phyloP scores from a whole-genome alignment of 2,113 vertebrate species.

The Lates calcarifer region DNA sequence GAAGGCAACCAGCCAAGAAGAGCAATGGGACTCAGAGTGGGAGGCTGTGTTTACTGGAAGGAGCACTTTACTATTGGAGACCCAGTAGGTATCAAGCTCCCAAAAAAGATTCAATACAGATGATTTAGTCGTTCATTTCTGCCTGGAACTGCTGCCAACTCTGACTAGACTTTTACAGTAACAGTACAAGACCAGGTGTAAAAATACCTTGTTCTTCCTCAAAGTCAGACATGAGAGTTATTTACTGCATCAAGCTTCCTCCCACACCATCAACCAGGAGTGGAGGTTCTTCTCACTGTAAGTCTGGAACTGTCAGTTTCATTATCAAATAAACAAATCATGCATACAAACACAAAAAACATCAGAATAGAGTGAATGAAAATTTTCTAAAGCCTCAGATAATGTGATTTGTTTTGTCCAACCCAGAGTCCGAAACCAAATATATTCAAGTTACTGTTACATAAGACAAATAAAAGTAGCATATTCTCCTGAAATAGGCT shows the following conservation, averaged over 20 bases:
- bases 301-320: not conserved
- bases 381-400: too few relatives aligned
- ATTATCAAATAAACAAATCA: not conserved
- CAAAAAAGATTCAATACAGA: not conserved
- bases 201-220: not conserved
- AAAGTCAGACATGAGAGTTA: not conserved
- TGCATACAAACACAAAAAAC: too few relatives aligned
- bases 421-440: too few relatives aligned
- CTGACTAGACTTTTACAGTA: not conserved
- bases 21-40: slow-evolving; percentile 42
- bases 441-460: too few relatives aligned
- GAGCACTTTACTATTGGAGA: slow-evolving; percentile 36
- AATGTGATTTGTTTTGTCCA: too few relatives aligned
- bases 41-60: slow-evolving; percentile 38
- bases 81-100: not conserved
- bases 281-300: not conserved
- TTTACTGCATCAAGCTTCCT: not conserved
- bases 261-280: not conserved
- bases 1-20: slow-evolving; percentile 32
- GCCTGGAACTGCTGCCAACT: not conserved
- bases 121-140: not conserved
- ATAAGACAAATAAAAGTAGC: too few relatives aligned
- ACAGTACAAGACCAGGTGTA: not conserved
- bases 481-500: too few relatives aligned
- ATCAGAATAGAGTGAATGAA: too few relatives aligned